A percentile compares a stretch with the other conserved stretches of the same genome.
Conservation (phyloP, 2,888 invertebrate genomes). For the Pedicia rivosa region DNA sequence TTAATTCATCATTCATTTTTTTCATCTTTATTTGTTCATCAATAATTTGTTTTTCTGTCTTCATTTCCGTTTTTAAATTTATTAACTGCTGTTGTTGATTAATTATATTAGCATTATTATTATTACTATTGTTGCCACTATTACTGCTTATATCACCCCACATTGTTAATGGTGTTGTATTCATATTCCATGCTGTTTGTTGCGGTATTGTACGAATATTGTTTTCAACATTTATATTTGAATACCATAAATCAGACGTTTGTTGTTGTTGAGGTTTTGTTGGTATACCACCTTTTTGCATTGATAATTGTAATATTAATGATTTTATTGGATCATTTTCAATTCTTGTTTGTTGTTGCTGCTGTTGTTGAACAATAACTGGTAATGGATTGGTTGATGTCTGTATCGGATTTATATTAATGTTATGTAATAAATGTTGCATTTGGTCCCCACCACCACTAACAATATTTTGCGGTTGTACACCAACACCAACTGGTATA, state of each 20-base stretch:
- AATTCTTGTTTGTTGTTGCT: slow-evolving; percentile 6
- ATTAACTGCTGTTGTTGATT: no score
- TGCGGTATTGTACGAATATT: background rate
- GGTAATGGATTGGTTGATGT: slow-evolving; percentile 22
- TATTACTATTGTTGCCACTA: slow-evolving; percentile 11
- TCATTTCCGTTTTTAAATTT: no score
- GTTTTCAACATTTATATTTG: background rate
- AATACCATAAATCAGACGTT: background rate
- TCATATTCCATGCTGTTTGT: background rate
- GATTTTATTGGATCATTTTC: slow-evolving; percentile 24
- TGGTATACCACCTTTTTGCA: slow-evolving; percentile 16
- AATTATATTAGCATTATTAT: background rate
- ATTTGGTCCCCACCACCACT: no score
- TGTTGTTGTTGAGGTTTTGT: background rate
- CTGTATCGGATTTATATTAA: slow-evolving; percentile 24
- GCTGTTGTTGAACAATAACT: slow-evolving; percentile 20
- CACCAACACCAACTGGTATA: no score
- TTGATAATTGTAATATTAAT: slow-evolving; percentile 33
- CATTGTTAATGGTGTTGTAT: background rate
- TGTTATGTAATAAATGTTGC: slow-evolving; percentile 26
- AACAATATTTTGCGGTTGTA: no score
- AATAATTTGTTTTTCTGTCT: no score
- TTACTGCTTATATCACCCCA: background rate
- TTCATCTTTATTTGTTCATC: no score
- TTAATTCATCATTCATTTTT: no score